These are phyloP conservation scores for Ptyas mucosa DNA, from an alignment of 2,113 vertebrate genomes.

Conservation along the genomic window DNA sequence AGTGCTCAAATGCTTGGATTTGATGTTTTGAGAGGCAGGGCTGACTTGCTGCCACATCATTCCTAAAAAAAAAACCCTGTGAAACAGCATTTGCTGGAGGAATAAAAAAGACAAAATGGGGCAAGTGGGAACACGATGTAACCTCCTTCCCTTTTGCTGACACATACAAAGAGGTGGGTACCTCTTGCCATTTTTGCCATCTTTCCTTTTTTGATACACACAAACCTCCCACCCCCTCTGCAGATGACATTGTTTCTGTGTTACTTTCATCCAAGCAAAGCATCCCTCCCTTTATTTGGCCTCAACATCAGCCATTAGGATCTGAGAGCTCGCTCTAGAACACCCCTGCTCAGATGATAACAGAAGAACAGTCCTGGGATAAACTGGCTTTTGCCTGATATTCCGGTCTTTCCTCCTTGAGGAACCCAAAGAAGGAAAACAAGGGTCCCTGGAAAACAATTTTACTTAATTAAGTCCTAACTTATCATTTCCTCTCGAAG, in stretches of 20 bases:
- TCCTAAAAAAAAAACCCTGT: background rate
- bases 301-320: background rate
- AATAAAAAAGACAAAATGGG: background rate
- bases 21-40: background rate
- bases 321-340: background rate
- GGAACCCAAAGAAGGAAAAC: background rate
- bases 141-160: background rate
- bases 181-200: background rate
- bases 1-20: background rate
- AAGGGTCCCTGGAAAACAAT: background rate
- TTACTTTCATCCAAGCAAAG: background rate
- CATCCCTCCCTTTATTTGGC: background rate
- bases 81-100: background rate
- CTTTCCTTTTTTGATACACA: background rate
- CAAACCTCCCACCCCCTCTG: background rate
- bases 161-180: background rate
- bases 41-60: background rate
- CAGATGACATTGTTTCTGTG: background rate
- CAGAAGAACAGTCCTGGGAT: background rate
- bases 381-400: background rate
- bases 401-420: background rate
- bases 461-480: background rate
- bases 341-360: background rate
- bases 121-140: background rate
- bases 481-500: background rate